Conservation (phyloP, 2,888 invertebrate species). For the Diarsia dahlii region DNA sequence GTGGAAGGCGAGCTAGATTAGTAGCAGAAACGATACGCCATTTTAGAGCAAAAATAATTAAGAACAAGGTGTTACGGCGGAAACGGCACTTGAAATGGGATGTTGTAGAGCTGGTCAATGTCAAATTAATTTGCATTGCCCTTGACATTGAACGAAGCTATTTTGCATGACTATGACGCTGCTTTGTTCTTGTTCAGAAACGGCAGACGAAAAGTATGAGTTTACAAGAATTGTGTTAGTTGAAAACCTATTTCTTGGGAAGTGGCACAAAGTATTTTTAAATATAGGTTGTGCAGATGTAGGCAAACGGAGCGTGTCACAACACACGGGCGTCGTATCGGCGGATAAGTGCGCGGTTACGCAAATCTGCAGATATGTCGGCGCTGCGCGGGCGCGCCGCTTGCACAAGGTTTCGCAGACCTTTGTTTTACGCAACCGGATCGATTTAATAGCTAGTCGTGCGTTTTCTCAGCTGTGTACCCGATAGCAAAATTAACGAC, state of each 20-base stretch:
- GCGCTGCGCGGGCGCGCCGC: slow-evolving; percentile 87
- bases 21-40: slow-evolving; percentile 64
- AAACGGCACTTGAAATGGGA: slow-evolving; percentile 69
- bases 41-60: slow-evolving; percentile 64
- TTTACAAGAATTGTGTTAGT: neutral
- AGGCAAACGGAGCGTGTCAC: slow-evolving; percentile 86
- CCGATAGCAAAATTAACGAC: slow-evolving; percentile 77
- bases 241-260: slow-evolving; percentile 15
- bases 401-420: slow-evolving; percentile 91
- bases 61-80: slow-evolving; percentile 69
- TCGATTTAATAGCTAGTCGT: slow-evolving; percentile 90
- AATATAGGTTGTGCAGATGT: slow-evolving; percentile 78
- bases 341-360: slow-evolving; percentile 90
- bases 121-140: slow-evolving; percentile 71
- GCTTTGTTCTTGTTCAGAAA: slow-evolving; percentile 32
- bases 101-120: slow-evolving; percentile 69
- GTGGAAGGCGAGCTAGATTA: slow-evolving; percentile 57
- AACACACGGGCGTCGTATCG: slow-evolving; percentile 87
- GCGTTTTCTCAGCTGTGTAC: slow-evolving; percentile 88
- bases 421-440: slow-evolving; percentile 91
- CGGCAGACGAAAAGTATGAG: neutral
- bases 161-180: slow-evolving; percentile 59
- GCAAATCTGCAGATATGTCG: slow-evolving; percentile 91
- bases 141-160: slow-evolving; percentile 72
- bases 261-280: slow-evolving; percentile 67